Evolutionary conservation across 2,113 vertebrate species (phyloP).

Genomic region (Todiramphus saurophagus): DNA sequence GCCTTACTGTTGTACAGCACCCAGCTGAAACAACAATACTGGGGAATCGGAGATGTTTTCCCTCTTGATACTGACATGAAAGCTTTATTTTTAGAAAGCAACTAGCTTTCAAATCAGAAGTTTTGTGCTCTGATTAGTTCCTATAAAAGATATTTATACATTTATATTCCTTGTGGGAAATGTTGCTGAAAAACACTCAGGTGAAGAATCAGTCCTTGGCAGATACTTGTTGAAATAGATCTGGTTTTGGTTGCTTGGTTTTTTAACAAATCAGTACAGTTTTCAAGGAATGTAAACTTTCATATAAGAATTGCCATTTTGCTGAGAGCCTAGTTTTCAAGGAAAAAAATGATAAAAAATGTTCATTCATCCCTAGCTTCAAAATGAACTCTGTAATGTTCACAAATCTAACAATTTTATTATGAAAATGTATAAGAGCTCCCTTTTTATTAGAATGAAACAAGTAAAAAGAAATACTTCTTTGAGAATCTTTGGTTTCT

Average conservation of each 20-base stretch:
- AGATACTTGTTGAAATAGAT: not conserved
- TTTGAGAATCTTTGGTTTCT: not conserved
- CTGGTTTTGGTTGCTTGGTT: not conserved
- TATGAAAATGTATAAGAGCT: not conserved
- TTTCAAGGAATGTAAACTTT: not conserved
- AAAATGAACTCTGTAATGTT: not conserved
- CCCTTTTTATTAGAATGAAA: not conserved
- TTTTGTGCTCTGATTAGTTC: not conserved
- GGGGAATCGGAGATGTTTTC: not conserved
- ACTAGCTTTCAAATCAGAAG: not conserved
- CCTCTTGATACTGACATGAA: not conserved
- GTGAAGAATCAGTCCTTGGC: not conserved
- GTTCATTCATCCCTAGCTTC: not conserved
- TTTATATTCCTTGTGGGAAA: not conserved
- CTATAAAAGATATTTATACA: not conserved
- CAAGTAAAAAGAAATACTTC: not conserved
- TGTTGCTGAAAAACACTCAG: not conserved
- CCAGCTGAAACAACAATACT: not conserved
- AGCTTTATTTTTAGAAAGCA: constrained; percentile 20
- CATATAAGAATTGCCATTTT: not conserved
- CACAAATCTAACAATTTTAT: not conserved
- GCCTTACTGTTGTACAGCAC: not conserved
- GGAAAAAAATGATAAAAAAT: not conserved
- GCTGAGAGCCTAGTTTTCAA: not conserved
- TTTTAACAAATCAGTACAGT: not conserved